Conservation (phyloP, 2,113 vertebrate genomes). For the Rhizomys pruinosus region DNA sequence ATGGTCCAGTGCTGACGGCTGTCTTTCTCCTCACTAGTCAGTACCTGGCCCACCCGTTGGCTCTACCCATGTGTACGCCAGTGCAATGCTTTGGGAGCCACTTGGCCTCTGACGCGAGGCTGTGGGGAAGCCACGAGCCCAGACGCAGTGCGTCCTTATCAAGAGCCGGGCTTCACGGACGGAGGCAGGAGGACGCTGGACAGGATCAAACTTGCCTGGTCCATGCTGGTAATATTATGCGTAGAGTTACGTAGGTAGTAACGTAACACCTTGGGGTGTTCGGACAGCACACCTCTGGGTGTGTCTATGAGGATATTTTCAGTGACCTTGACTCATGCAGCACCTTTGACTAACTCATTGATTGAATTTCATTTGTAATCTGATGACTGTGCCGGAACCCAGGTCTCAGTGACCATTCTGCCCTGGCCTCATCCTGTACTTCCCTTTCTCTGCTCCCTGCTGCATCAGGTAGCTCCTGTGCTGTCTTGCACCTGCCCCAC, state of each 20-base stretch:
- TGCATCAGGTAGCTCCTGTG: not conserved
- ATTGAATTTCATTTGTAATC: not conserved
- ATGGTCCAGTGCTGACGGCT: not conserved
- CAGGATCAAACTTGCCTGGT: not conserved
- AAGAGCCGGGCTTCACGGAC: not conserved
- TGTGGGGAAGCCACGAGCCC: not conserved
- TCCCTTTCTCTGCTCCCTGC: not conserved
- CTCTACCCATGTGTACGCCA: not conserved
- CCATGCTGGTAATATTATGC: not conserved
- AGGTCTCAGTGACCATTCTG: not conserved
- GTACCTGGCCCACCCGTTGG: no score
- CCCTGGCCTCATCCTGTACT: not conserved
- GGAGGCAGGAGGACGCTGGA: rapidly evolving
- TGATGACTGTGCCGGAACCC: not conserved
- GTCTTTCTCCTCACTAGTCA: not conserved
- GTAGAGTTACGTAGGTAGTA: no score
- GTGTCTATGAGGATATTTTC: not conserved
- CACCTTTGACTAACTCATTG: not conserved
- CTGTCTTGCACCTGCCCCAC: no score
- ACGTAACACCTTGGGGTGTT: not conserved
- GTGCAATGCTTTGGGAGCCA: not conserved
- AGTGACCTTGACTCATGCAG: not conserved
- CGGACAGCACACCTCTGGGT: not conserved
- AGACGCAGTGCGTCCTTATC: not conserved
- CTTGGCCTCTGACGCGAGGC: not conserved